These are phyloP conservation scores for Malacosoma neustria DNA, from an alignment of 2,888 invertebrate genomes.

Conservation along the genomic window DNA sequence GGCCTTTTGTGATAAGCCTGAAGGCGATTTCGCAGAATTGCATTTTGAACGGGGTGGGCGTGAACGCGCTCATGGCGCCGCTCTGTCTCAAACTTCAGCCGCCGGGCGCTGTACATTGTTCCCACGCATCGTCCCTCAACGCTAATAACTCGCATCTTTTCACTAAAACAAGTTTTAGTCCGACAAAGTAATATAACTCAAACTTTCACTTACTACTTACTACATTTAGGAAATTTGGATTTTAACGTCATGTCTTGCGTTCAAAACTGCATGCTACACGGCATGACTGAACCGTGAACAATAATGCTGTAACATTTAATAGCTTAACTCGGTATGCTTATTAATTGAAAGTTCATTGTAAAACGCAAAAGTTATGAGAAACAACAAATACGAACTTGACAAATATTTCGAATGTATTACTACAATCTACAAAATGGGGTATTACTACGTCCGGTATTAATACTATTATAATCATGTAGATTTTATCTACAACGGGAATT, in stretches of 20 bases:
- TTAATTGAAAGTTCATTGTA: neutral
- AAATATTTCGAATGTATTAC: too few relatives aligned
- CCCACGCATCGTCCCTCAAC: conserved; percentile 38
- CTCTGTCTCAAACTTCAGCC: conserved; percentile 44
- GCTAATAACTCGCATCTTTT: conserved; percentile 18
- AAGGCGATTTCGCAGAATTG: too few relatives aligned
- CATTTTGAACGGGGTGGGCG: too few relatives aligned
- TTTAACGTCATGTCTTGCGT: neutral
- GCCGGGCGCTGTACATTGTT: too few relatives aligned
- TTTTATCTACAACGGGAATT: too few relatives aligned
- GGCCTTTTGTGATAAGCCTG: too few relatives aligned
- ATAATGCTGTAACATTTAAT: neutral
- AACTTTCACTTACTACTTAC: conserved; percentile 53
- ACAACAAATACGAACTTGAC: too few relatives aligned
- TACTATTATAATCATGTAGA: too few relatives aligned
- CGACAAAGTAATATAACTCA: conserved; percentile 37
- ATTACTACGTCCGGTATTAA: too few relatives aligned
- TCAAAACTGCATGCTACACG: conserved; percentile 10
- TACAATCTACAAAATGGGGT: too few relatives aligned
- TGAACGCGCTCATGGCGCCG: conserved; percentile 57
- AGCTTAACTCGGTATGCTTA: neutral
- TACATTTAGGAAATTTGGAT: conserved; percentile 9
- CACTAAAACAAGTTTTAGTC: conserved; percentile 45
- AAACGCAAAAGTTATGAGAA: neutral
- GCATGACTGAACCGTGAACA: neutral